Conservation (phyloP, 2,888 invertebrate genomes). For the Mactromeris polynyma region DNA sequence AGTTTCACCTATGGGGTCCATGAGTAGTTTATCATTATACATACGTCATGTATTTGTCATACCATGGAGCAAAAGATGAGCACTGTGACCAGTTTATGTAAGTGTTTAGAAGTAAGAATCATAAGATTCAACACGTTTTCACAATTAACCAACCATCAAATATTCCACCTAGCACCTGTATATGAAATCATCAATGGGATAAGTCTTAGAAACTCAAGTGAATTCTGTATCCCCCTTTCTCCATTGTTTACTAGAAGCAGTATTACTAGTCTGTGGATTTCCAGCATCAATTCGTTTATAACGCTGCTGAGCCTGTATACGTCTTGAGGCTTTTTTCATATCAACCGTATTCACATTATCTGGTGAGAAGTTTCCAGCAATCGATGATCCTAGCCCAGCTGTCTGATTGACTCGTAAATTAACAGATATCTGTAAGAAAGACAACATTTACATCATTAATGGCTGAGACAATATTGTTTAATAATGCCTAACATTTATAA, state of each 20-base stretch:
- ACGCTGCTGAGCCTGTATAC: conserved; percentile 71
- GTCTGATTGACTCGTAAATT: conserved; percentile 74
- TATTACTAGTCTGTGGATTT: background rate
- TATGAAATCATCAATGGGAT: no score
- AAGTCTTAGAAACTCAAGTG: background rate
- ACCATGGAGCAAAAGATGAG: no score
- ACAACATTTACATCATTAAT: background rate
- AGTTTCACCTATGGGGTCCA: no score
- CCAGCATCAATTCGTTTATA: conserved; percentile 45
- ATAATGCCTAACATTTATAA: no score
- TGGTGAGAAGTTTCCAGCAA: conserved; percentile 63
- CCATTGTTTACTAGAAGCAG: conserved; percentile 34
- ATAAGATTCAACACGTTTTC: no score
- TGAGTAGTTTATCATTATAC: no score
- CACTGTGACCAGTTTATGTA: no score
- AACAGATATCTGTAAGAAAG: conserved; percentile 75
- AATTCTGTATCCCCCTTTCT: conserved; percentile 58
- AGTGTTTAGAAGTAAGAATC: no score
- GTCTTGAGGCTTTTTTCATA: conserved; percentile 56
- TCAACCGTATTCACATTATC: conserved; percentile 69
- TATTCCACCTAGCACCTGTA: no score
- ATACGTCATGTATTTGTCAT: no score
- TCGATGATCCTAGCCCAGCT: conserved; percentile 78
- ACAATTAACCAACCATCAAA: no score
- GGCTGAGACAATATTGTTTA: no score